Evolutionary conservation across 2,113 vertebrate species (phyloP), one percentile per base, ranked within the genome.

Genomic region (Scopus umbretta): DNA sequence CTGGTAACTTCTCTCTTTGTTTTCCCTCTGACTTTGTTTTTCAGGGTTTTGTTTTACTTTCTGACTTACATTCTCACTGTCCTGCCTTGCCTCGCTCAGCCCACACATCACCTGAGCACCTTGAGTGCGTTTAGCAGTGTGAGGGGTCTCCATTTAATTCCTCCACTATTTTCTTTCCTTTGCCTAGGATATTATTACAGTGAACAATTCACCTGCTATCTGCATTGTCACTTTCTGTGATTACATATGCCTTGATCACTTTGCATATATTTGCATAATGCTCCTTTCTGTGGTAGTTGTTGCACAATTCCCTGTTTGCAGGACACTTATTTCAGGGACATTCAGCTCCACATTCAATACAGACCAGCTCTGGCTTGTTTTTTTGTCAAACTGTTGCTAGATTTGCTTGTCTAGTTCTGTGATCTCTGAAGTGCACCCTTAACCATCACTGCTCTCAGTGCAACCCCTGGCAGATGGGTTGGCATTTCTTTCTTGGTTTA

Each of bases 261-360:
- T 94, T 55, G 72, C 92, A 73, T 83, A 3, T 49, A 85, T 95
- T 92, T 85, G 40, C 67, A 83, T 45, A 73, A 52, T 29, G 25
- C 36, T 83, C n/a, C 67, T 58, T 93, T 68, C 82, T 63, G 13
- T 50, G 58, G 59, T 63, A 53, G 40, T 34, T 47, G 27, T 49
- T 86, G 83, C 67, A 70, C 59, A 53, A 56, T 50, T 86, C 49
- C 10, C 34, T 52, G 7, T 73, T 76, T 91, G 40, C 59, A 86
- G 79, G 49, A 83, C 38, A 36, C 16, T 55, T 29, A 17, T 32
- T 42, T 43, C 66, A 80, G 62, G 40, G 40, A 80, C 29, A 20
- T 45, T 40, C 67, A 78, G 67, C 36, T 88, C 43, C 27, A 18
- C 43, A 34, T 47, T 85, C 76, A n/a, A 47, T 21, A 15, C 0